Percentiles rank a stretch among this genome's conserved stretches.
These are phyloP conservation scores for Oreochromis aureus DNA, from an alignment of 2,113 vertebrate genomes.

Conservation along the genomic window DNA sequence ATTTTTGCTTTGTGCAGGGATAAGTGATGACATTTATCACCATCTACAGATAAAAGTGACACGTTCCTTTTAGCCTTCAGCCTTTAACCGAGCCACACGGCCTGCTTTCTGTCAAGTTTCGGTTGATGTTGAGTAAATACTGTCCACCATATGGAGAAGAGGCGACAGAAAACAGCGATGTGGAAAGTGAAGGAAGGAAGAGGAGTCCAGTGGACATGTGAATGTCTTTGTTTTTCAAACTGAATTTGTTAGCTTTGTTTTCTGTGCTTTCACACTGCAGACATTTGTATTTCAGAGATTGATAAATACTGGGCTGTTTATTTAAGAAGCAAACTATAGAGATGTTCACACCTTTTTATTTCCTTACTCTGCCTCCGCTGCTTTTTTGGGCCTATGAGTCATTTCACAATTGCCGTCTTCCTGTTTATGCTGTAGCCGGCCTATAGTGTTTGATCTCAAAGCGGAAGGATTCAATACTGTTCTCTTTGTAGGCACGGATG, in stretches of 20 bases:
- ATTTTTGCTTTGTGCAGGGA: accelerated
- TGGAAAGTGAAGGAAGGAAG: neutral
- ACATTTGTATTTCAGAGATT: neutral
- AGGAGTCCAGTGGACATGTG: neutral
- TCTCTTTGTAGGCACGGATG: neutral
- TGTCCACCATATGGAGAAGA: neutral
- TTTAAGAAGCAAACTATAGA: neutral
- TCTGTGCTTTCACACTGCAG: neutral
- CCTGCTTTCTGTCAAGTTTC: neutral
- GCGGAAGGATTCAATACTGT: slow-evolving; percentile 21
- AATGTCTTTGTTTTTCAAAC: neutral
- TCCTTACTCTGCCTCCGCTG: neutral
- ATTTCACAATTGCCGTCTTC: slow-evolving; percentile 40
- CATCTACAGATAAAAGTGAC: neutral
- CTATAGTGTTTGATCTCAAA: slow-evolving; percentile 9
- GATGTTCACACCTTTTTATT: neutral
- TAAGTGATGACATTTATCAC: neutral
- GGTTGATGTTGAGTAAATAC: neutral
- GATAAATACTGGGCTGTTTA: no score
- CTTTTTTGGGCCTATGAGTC: neutral
- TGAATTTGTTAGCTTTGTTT: neutral
- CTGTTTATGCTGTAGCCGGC: slow-evolving; percentile 39
- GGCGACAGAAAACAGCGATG: neutral
- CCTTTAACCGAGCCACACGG: neutral
- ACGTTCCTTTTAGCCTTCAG: neutral